Conservation (phyloP, 1,140 invertebrate species). For the Diprion similis region DNA sequence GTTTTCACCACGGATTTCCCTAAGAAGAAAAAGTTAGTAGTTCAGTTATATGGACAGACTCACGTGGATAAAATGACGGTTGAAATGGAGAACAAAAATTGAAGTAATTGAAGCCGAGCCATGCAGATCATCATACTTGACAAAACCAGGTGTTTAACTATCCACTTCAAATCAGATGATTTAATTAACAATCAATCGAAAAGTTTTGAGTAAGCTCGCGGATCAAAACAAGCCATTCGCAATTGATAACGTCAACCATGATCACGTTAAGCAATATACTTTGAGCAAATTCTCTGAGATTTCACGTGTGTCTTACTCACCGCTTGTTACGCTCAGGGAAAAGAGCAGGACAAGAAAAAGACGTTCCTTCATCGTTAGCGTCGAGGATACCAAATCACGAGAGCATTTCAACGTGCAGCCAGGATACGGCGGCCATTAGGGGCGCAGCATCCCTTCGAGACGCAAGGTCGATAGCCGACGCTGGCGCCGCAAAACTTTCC, state of each 20-base stretch:
- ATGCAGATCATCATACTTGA: too few species aligned
- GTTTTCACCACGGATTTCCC: constrained; percentile 59
- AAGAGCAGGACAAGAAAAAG: background rate
- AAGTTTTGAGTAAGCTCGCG: too few species aligned
- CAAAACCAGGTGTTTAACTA: too few species aligned
- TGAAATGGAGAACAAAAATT: background rate
- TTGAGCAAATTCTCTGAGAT: constrained; percentile 16
- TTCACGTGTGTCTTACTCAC: constrained; percentile 20
- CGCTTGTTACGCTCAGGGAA: constrained; percentile 26
- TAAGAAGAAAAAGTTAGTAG: constrained; percentile 31
- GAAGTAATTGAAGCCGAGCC: background rate
- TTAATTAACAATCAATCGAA: too few species aligned
- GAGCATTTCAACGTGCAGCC: constrained; percentile 25
- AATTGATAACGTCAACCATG: too few species aligned
- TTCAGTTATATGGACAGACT: background rate
- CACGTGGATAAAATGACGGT: background rate
- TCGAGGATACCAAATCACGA: constrained; percentile 24
- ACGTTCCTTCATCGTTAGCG: background rate
- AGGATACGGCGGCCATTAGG: constrained; percentile 29
- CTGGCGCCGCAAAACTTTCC: constrained; percentile 39
- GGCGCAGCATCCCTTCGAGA: constrained; percentile 38
- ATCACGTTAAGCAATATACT: background rate
- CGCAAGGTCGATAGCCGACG: constrained; percentile 46
- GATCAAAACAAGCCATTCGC: too few species aligned
- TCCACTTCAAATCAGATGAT: too few species aligned